Evolutionary conservation across 2,113 vertebrate genomes (phyloP).

Genomic region (Ceratotherium simum): DNA sequence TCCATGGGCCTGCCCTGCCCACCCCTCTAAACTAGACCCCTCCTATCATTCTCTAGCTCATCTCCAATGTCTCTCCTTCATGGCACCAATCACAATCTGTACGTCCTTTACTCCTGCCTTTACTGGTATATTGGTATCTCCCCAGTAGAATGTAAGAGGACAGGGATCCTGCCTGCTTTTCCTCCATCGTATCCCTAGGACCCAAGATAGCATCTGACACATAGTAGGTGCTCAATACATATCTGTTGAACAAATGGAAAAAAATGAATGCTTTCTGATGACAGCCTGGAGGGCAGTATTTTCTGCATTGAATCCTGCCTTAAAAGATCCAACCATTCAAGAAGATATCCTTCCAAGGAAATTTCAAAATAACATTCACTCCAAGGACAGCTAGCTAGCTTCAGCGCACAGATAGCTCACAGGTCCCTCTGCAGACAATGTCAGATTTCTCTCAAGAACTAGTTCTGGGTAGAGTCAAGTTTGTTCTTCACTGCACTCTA

Average conservation of each 20-base stretch:
- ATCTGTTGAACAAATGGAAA: not conserved
- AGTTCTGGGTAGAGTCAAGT: not conserved
- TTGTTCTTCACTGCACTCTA: not conserved
- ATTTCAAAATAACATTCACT: not conserved
- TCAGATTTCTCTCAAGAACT: not conserved
- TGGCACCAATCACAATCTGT: fast-evolving
- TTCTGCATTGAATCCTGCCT: not conserved
- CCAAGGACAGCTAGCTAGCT: not conserved
- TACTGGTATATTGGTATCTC: fast-evolving
- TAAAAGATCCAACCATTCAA: not conserved
- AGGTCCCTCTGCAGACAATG: not conserved
- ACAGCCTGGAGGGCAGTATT: not conserved
- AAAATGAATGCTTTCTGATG: not conserved
- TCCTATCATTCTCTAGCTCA: not conserved
- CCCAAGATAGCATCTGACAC: not conserved
- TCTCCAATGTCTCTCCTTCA: not conserved
- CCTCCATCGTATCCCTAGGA: not conserved
- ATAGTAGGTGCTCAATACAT: not conserved
- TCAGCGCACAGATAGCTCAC: not conserved
- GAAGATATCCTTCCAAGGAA: not conserved
- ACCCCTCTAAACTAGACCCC: not conserved
- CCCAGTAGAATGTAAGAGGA: not conserved
- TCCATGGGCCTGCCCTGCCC: not conserved
- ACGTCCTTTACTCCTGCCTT: not conserved
- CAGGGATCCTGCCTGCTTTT: not conserved